phyloP scores from a whole-genome alignment of 2,888 invertebrate genomes.

The Meiosimyza decipiens region DNA sequence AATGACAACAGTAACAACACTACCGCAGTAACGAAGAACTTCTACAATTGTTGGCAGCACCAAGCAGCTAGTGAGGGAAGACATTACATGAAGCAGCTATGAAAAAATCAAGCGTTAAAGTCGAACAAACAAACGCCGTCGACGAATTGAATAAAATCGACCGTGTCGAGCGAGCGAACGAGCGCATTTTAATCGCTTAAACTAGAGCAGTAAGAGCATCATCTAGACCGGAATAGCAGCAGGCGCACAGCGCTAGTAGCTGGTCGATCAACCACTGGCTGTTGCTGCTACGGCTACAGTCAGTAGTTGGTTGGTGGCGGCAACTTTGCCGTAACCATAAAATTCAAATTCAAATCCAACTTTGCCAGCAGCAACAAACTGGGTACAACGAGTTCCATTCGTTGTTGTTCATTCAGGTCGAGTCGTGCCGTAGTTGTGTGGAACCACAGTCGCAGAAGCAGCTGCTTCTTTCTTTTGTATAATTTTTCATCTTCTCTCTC shows the following conservation, averaged over 20 bases:
- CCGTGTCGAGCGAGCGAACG: conserved; percentile 34
- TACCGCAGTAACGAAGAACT: no score
- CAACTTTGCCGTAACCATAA: no score
- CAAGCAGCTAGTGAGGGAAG: no score
- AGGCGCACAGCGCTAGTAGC: conserved; percentile 56
- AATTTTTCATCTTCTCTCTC: neutral
- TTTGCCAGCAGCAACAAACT: neutral
- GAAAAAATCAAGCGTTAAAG: no score
- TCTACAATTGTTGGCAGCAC: no score
- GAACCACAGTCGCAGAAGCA: neutral
- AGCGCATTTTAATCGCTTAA: conserved; percentile 55
- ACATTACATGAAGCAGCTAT: no score
- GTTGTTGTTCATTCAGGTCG: conserved; percentile 19
- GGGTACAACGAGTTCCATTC: conserved; percentile 25
- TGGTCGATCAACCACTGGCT: conserved; percentile 2
- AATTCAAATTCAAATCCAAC: neutral
- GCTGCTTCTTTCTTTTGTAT: neutral
- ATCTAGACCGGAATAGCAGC: conserved; percentile 67
- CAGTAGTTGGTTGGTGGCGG: no score
- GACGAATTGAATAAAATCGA: no score
- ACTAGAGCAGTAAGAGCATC: conserved; percentile 67
- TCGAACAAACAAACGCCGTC: no score
- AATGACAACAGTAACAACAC: no score
- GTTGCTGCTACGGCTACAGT: no score
- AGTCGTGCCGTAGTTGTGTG: neutral